phyloP scores from a whole-genome alignment of 2,888 invertebrate genomes.

The Leptinotarsa juncta region DNA sequence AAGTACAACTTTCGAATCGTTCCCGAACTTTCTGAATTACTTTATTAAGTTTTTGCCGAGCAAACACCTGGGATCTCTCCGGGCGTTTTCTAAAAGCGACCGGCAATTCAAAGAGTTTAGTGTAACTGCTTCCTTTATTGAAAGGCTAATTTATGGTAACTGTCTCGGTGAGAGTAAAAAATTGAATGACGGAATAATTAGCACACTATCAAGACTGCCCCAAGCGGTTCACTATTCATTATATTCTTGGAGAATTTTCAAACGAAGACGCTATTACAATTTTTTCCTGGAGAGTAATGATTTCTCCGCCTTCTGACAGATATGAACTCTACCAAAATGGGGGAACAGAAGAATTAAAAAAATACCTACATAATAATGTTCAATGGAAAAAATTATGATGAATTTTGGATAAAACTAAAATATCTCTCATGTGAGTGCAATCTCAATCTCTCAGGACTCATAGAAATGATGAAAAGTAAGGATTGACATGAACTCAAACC shows the following conservation, averaged over 20 bases:
- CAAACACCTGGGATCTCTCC: conserved; percentile 52
- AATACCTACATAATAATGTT: too few relatives aligned
- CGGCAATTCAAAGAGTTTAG: conserved; percentile 1
- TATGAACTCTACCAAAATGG: too few relatives aligned
- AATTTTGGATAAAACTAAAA: too few relatives aligned
- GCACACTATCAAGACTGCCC: neutral
- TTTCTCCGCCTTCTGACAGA: neutral
- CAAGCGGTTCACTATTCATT: neutral
- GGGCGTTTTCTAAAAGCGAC: neutral
- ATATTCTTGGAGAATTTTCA: neutral
- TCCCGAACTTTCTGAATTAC: conserved; percentile 47
- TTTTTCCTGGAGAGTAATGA: neutral
- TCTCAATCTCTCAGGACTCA: too few relatives aligned
- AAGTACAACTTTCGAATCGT: conserved; percentile 54
- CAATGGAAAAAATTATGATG: too few relatives aligned
- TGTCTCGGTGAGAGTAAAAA: neutral
- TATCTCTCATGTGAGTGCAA: too few relatives aligned
- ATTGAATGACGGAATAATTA: neutral
- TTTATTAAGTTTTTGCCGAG: conserved; percentile 57
- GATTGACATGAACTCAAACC: too few relatives aligned
- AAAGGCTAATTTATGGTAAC: conserved; percentile 9
- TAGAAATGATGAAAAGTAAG: too few relatives aligned
- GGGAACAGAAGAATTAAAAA: too few relatives aligned
- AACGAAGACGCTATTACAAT: too few relatives aligned
- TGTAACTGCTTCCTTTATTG: conserved; percentile 2